Evolutionary conservation across 2,888 invertebrate genomes (phyloP).

Genomic region (Marasmarcha lunaedactyla): DNA sequence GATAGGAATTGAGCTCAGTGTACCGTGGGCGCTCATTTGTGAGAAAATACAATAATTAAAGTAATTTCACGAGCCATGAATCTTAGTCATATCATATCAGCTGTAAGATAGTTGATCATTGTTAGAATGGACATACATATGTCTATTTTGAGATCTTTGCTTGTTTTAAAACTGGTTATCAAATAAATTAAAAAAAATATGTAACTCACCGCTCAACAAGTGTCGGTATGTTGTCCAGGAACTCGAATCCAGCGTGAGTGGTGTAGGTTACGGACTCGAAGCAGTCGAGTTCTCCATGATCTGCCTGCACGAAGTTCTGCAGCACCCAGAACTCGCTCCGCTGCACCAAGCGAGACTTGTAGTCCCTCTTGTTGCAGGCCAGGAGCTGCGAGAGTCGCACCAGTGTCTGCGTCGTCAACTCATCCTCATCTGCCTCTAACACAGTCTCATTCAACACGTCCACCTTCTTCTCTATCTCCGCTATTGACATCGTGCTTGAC

Average conservation of each 20-base stretch:
- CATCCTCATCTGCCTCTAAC: constrained; percentile 45
- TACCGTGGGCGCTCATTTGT: no score
- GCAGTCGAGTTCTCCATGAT: constrained; percentile 76
- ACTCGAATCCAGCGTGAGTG: constrained; percentile 92
- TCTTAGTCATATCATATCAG: no score
- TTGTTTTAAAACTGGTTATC: no score
- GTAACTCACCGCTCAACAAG: constrained; percentile 76
- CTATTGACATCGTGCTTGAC: constrained; percentile 48
- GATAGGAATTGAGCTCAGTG: no score
- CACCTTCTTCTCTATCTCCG: constrained; percentile 42
- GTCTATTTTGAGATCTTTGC: no score
- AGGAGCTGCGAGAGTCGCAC: constrained; percentile 55
- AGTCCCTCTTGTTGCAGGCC: constrained; percentile 74
- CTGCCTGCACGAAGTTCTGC: constrained; percentile 86
- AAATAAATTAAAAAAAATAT: no score
- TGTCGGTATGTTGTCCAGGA: constrained; percentile 89
- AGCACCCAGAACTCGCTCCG: constrained; percentile 90
- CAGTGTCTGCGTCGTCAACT: constrained; percentile 44
- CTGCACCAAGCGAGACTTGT: constrained; percentile 72
- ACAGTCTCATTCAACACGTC: constrained; percentile 39
- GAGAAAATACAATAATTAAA: no score
- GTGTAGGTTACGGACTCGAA: constrained; percentile 91
- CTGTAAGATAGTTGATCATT: no score
- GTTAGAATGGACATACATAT: no score
- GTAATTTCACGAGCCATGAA: no score